These are phyloP conservation scores for Sinocyclocheilus anshuiensis DNA, from an alignment of 2,113 vertebrate species.

Conservation along the genomic window DNA sequence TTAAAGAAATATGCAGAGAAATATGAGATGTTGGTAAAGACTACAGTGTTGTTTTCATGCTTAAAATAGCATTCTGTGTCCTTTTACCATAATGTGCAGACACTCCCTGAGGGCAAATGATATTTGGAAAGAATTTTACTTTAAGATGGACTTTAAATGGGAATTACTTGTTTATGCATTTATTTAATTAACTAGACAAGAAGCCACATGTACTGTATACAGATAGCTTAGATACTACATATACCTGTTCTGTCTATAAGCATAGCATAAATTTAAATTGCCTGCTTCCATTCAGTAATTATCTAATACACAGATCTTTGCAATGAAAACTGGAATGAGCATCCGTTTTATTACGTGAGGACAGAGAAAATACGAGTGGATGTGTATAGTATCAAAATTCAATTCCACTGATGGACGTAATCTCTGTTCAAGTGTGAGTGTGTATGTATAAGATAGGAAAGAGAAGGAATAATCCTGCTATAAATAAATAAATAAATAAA, in stretches of 20 bases:
- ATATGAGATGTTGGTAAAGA: background rate
- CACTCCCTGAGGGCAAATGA: background rate
- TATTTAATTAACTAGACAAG: background rate
- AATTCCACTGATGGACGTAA: background rate
- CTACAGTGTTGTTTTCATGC: background rate
- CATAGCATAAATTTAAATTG: background rate
- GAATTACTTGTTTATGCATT: background rate
- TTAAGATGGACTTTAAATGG: background rate
- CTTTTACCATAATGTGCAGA: background rate
- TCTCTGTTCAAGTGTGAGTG: background rate
- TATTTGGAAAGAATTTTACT: background rate
- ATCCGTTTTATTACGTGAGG: background rate
- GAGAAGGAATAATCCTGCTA: background rate
- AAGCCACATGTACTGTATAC: background rate
- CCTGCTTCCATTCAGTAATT: background rate
- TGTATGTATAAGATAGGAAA: background rate
- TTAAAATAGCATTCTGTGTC: slow-evolving; percentile 8
- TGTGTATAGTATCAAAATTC: background rate
- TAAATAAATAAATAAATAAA: slow-evolving; percentile 3
- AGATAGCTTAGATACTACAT: background rate
- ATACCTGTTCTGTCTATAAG: background rate
- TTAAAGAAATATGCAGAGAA: background rate
- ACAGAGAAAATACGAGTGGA: background rate
- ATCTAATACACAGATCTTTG: background rate
- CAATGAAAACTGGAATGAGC: background rate